These are phyloP conservation scores for Pelecanus crispus DNA, from an alignment of 2,113 vertebrate genomes.

Conservation along the genomic window DNA sequence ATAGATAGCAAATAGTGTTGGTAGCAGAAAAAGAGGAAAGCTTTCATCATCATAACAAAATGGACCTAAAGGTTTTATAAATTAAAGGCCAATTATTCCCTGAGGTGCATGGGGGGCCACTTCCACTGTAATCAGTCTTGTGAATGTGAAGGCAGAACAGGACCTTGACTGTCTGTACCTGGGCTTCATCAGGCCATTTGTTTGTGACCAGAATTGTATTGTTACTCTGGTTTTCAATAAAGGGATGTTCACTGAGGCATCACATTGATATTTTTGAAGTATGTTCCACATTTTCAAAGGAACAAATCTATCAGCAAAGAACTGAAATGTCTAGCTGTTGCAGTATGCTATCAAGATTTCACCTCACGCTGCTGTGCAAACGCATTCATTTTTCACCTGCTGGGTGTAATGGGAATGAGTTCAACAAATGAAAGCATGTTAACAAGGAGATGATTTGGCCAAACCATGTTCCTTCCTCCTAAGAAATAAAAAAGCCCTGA, in stretches of 20 bases:
- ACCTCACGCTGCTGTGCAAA: neutral
- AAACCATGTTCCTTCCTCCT: neutral
- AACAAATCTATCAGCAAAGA: slow-evolving; percentile 35
- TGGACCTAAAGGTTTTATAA: neutral
- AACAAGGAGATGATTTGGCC: neutral
- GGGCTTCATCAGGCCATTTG: slow-evolving; percentile 27
- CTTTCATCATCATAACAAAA: neutral
- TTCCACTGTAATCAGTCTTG: neutral
- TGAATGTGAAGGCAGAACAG: neutral
- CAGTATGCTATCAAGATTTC: neutral
- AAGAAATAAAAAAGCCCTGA: neutral
- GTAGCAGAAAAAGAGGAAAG: neutral
- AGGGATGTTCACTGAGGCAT: slow-evolving; percentile 21
- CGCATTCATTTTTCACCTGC: neutral
- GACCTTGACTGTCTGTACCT: neutral
- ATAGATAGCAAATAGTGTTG: neutral
- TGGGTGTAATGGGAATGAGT: neutral
- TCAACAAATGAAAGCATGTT: neutral
- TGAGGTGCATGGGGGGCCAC: neutral
- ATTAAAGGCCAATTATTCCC: slow-evolving; percentile 15
- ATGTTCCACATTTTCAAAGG: slow-evolving; percentile 7
- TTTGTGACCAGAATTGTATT: neutral
- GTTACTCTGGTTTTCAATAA: slow-evolving; percentile 21
- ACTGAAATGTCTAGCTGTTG: slow-evolving; percentile 16
- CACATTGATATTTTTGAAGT: slow-evolving; percentile 30